phyloP scores from a whole-genome alignment of 2,888 invertebrate species.

The Lacanobia oleracea region DNA sequence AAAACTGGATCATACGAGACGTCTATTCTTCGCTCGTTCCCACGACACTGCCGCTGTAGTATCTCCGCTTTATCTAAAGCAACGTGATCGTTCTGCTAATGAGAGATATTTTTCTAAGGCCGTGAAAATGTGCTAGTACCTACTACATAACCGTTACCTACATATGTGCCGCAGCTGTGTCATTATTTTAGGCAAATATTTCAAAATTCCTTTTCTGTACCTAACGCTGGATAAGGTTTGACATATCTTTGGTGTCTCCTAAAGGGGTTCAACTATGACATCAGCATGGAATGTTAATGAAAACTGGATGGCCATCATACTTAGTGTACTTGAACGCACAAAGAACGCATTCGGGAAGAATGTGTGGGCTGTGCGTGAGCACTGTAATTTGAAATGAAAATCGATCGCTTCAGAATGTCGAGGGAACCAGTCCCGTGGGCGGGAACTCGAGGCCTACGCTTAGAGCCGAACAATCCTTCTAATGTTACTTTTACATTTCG shows the following conservation, averaged over 20 bases:
- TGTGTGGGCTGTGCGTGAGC: conserved; percentile 79
- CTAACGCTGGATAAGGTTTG: neutral
- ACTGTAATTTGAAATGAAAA: conserved; percentile 88
- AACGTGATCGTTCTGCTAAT: conserved; percentile 85
- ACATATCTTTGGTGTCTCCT: neutral
- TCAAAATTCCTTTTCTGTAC: neutral
- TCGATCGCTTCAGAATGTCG: conserved; percentile 83
- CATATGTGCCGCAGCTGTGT: conserved; percentile 29
- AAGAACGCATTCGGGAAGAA: conserved; percentile 81
- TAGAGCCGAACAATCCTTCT: conserved; percentile 74
- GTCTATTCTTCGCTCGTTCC: conserved; percentile 85
- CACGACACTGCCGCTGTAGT: conserved; percentile 82
- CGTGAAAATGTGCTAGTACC: conserved; percentile 72
- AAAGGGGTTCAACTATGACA: conserved; percentile 38
- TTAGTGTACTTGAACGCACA: conserved; percentile 77
- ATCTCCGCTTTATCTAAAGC: conserved; percentile 80
- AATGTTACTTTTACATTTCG: conserved; percentile 76
- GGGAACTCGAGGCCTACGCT: conserved; percentile 80
- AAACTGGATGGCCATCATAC: conserved; percentile 74
- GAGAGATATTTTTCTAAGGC: conserved; percentile 80
- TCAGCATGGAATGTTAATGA: conserved; percentile 71
- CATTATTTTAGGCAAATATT: conserved; percentile 28
- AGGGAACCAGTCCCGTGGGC: conserved; percentile 86
- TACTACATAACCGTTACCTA: conserved; percentile 24
- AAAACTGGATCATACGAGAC: conserved; percentile 87